Evolutionary conservation across 2,888 invertebrate species (phyloP).

Genomic region (Drosophila longiperda): DNA sequence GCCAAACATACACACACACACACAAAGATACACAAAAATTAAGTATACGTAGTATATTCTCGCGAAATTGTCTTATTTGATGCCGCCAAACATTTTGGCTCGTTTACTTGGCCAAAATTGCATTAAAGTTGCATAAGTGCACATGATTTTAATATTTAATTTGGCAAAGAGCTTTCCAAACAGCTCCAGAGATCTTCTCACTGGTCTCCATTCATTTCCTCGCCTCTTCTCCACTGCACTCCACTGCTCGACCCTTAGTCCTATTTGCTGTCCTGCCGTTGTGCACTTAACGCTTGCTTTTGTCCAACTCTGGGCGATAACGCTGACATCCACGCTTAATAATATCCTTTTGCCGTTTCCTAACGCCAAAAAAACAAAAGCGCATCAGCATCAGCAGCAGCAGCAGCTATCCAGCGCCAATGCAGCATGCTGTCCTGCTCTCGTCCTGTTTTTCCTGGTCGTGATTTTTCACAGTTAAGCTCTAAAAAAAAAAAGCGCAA

Average conservation of each 20-base stretch:
- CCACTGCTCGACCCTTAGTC: constrained; percentile 20
- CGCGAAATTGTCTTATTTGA: constrained; percentile 65
- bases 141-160: constrained; percentile 82
- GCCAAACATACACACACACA: constrained; percentile 19
- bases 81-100: constrained; percentile 52
- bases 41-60: constrained; percentile 66
- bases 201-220: neutral
- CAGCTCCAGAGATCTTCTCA: constrained; percentile 34
- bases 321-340: constrained; percentile 81
- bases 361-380: constrained; percentile 74
- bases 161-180: constrained; percentile 79
- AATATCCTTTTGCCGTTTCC: constrained; percentile 68
- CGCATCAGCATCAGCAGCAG: constrained; percentile 41
- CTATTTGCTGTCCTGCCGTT: constrained; percentile 52
- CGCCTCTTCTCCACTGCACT: neutral
- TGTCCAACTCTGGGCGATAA: constrained; percentile 65
- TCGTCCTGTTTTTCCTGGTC: constrained; percentile 59
- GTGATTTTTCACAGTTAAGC: constrained; percentile 70
- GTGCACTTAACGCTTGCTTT: constrained; percentile 66
- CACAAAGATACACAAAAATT: constrained; percentile 48
- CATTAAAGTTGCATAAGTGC: constrained; percentile 82
- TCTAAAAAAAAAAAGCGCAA: constrained; percentile 62
- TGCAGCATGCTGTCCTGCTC: constrained; percentile 25
- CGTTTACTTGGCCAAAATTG: constrained; percentile 79
- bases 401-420: constrained; percentile 1